Percentiles rank a stretch among this genome's conserved stretches.
Conservation (phyloP, 1,140 invertebrate genomes). For the Drosophila takahashii region DNA sequence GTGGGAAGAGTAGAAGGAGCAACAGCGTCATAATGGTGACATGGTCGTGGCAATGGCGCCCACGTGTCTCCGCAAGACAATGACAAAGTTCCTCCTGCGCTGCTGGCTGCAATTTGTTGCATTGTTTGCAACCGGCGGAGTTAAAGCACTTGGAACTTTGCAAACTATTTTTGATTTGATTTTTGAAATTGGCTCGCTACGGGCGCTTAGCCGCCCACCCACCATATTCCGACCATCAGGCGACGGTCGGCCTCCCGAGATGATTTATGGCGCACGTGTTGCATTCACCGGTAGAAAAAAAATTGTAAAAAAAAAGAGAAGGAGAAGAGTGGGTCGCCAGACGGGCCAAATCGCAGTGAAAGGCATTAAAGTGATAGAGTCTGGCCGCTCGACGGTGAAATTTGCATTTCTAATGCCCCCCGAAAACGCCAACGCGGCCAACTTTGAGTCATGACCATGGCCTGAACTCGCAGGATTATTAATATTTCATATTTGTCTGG, state of each 20-base stretch:
- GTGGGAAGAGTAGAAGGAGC: not conserved
- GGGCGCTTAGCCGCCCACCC: conserved; percentile 39
- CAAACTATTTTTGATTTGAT: conserved; percentile 83
- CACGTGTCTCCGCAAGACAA: conserved; percentile 73
- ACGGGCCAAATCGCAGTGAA: conserved; percentile 71
- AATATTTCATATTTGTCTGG: conserved; percentile 81
- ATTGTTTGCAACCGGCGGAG: conserved; percentile 70
- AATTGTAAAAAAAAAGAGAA: conserved; percentile 3
- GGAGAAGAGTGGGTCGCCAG: conserved; percentile 50
- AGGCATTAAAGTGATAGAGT: conserved; percentile 80
- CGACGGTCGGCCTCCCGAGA: conserved; percentile 33
- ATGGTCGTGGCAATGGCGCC: conserved; percentile 45
- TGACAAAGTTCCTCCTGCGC: conserved; percentile 78
- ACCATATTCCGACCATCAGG: conserved; percentile 17
- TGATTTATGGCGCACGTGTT: conserved; percentile 81
- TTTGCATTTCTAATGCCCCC: conserved; percentile 74
- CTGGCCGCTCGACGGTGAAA: conserved; percentile 59
- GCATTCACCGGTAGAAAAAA: conserved; percentile 50
- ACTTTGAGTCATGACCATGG: conserved; percentile 34
- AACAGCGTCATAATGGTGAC: conserved; percentile 49
- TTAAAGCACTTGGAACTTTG: conserved; percentile 78
- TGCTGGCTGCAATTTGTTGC: conserved; percentile 76
- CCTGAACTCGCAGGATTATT: conserved; percentile 62
- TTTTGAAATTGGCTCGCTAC: conserved; percentile 72
- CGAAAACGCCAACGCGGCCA: conserved; percentile 32